Conservation (phyloP, 1,140 invertebrate species). For the Batillaria attramentaria region DNA sequence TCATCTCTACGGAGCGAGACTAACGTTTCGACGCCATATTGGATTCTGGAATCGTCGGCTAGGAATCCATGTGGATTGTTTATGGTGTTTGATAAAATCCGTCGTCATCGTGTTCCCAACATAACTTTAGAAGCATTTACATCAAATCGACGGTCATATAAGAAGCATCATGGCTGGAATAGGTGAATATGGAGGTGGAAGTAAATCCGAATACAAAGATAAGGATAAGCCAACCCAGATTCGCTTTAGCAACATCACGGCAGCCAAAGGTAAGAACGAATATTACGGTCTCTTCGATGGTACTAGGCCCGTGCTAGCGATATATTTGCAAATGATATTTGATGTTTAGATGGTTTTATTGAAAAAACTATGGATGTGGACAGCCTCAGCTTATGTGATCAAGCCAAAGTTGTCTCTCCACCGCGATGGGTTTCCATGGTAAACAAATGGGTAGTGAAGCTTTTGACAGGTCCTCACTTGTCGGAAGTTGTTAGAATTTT, state of each 20-base stretch:
- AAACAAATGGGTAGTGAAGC: conserved; percentile 29
- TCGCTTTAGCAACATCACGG: conserved; percentile 94
- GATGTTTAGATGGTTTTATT: too few species aligned
- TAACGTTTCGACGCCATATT: conserved; percentile 13
- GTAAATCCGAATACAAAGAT: conserved; percentile 71
- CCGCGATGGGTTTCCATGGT: conserved; percentile 28
- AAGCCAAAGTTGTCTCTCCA: too few species aligned
- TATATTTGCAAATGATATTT: too few species aligned
- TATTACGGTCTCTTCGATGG: too few species aligned
- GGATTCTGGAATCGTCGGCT: conserved; percentile 31
- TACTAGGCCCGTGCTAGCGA: too few species aligned
- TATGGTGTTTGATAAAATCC: not conserved
- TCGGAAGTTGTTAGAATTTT: too few species aligned
- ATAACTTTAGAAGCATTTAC: not conserved
- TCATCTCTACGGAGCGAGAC: not conserved
- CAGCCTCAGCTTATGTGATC: too few species aligned
- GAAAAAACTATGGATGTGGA: too few species aligned
- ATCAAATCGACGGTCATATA: conserved; percentile 36
- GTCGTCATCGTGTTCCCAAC: conserved; percentile 9
- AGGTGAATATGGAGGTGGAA: conserved; percentile 25
- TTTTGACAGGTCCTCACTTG: too few species aligned
- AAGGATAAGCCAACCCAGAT: conserved; percentile 97
- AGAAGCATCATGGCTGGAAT: conserved; percentile 27
- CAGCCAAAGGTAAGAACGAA: conserved; percentile 90
- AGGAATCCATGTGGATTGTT: not conserved